phyloP scores from a whole-genome alignment of 2,888 invertebrate genomes.

The Cosmopolites sordidus region DNA sequence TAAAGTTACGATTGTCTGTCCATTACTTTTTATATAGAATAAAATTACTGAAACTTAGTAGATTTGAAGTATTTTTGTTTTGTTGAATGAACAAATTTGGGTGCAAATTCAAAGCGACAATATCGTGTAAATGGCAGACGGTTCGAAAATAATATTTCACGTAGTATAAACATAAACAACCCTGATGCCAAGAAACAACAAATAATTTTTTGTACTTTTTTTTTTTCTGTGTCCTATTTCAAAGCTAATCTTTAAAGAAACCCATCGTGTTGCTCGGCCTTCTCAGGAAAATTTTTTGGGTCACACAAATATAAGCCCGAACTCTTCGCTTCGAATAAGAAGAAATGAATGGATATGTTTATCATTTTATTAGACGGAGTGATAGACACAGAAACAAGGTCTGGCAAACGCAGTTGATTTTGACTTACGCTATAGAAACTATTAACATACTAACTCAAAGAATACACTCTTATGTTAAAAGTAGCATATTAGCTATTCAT shows the following conservation, averaged over 20 bases:
- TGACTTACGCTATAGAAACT: neutral
- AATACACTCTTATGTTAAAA: too few relatives aligned
- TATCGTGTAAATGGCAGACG: too few relatives aligned
- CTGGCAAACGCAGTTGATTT: neutral
- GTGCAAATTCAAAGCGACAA: too few relatives aligned
- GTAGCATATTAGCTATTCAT: too few relatives aligned
- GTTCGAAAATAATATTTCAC: too few relatives aligned
- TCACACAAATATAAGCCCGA: constrained; percentile 7
- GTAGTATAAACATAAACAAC: neutral
- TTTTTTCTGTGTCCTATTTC: constrained; percentile 6
- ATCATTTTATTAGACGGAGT: constrained; percentile 11
- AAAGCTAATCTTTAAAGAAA: constrained; percentile 4
- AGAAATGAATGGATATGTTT: constrained; percentile 8
- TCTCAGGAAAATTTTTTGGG: constrained; percentile 4
- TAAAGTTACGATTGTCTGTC: too few relatives aligned
- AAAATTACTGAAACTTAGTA: too few relatives aligned
- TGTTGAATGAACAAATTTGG: too few relatives aligned
- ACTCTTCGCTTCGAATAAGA: neutral
- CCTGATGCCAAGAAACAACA: constrained; percentile 2
- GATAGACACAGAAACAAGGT: constrained; percentile 7
- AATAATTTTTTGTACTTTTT: constrained; percentile 9
- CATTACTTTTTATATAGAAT: too few relatives aligned
- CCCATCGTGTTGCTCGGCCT: constrained; percentile 2
- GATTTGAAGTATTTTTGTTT: too few relatives aligned
- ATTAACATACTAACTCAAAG: neutral